Base-by-base conservation (phyloP, 2,888 invertebrate species). In the Ichneumoninae sp. region DNA sequence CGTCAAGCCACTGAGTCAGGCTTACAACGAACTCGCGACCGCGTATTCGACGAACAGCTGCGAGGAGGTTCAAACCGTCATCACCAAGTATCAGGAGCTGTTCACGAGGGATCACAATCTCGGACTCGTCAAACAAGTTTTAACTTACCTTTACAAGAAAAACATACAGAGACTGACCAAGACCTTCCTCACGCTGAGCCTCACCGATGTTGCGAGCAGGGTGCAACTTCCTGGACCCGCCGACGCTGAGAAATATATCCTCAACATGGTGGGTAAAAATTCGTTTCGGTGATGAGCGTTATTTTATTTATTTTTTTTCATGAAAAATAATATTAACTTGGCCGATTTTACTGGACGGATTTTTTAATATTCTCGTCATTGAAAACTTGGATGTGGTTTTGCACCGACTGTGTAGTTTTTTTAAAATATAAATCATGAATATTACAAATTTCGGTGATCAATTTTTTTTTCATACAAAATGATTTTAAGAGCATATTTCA, bases 131-230 rank as follows among this genome's bases (percentile, higher is more conserved):
- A 97, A 97, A 91, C 97, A 97, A 96, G 98, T 98, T 68, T 94
- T 97, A 71, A 96, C 96, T 87, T 98, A 98, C 86, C 96, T 98
- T 94, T 98, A 98, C 93, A 98, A 98, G 94, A 98, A 98, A 94
- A 99, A 98, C 94, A 99, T 99, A 89, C 98, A 99, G 94, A 96
- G 98, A 93, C 95, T 99, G 87, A 99, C 99, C 36, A 98, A 98
- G 94, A 98, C 98, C 36, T 98, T 98, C 94, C 94, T 98, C 89
- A 98, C 98, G 0, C 94, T 98, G 74, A 98, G 98, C 57, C 94
- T 98, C 88, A 95, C 96, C 74, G 98, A 98, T 94, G 98, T 98
- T 82, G 98, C 98, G 0, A 97, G 97, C 90, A 95, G 99, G 90
- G 98, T 98, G 60, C 97, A 98, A 90, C 94, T 99, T 81, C 94